A percentile compares a stretch with the other conserved stretches of the same genome.
Evolutionary conservation across 2,888 invertebrate genomes (phyloP).

Genomic region (Xanthorhoe designata): DNA sequence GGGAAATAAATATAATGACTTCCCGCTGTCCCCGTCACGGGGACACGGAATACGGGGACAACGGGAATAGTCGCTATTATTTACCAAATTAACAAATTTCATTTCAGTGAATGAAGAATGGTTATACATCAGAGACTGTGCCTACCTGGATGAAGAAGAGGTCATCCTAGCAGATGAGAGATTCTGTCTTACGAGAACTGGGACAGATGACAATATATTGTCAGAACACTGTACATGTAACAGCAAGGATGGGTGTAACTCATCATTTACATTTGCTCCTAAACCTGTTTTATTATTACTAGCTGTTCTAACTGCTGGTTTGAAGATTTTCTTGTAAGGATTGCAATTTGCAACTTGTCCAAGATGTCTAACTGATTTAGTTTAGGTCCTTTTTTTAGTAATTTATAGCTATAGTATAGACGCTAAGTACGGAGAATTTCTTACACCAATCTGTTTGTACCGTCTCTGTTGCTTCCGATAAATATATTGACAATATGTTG

Average conservation of each 20-base stretch:
- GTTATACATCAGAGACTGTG: constrained; percentile 95
- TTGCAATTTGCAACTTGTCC: background rate
- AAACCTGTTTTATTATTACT: constrained; percentile 48
- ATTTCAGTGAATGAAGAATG: constrained; percentile 92
- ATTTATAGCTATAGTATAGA: background rate
- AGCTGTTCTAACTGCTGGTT: constrained; percentile 5
- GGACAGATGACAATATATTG: constrained; percentile 96
- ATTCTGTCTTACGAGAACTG: constrained; percentile 95
- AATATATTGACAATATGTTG: too few relatives aligned
- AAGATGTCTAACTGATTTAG: too few relatives aligned
- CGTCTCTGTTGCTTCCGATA: too few relatives aligned
- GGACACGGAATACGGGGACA: too few relatives aligned
- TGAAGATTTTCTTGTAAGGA: constrained; percentile 13
- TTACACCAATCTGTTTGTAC: too few relatives aligned
- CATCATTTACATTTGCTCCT: constrained; percentile 77
- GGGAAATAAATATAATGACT: too few relatives aligned
- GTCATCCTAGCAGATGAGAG: constrained; percentile 95
- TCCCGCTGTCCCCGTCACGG: too few relatives aligned
- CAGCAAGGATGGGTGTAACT: constrained; percentile 96
- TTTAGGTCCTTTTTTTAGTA: too few relatives aligned
- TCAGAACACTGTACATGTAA: constrained; percentile 97
- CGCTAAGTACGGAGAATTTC: too few relatives aligned
- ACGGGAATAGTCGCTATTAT: too few relatives aligned
- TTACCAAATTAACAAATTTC: background rate
- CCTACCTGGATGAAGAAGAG: constrained; percentile 96